Base-by-base conservation (phyloP, 2,113 vertebrate genomes). In the Lophotis ruficrista region DNA sequence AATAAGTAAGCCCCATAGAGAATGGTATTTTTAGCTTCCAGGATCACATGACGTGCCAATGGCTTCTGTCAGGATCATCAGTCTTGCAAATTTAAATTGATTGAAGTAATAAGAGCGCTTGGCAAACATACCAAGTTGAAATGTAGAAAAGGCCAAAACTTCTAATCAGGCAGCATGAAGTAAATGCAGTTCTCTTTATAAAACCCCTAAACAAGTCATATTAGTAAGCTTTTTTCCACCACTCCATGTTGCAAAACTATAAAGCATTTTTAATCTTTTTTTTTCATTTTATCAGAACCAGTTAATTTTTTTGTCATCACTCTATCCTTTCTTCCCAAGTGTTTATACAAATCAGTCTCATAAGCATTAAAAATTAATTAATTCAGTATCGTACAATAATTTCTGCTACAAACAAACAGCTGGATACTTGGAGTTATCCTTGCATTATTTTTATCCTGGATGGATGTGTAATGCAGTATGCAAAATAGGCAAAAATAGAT, bases 51-150 rank as follows among this genome's bases (percentile, higher is more conserved):
- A 92, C 75, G 79, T 97, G 92, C 81, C 73, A 91, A 83, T 93
- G 83, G 89, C 48, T 97, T 97, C 96, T 94, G 72, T 93, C 83
- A 88, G 65, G 86, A 93, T 97, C 81, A 83, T 95, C 96, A 90
- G 92, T 94, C 92, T 97, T 95, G 87, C 90, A 98, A 97, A 98
- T 97, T 94, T 97, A 96, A 97, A 94, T 92, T 96, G 96, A 97
- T 75, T 94, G 91, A 97, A 97, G 83, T 87, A 96, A 92, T 95
- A 93, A 96, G 76, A 96, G 85, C 20, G 51, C 87, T 94, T 96
- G 93, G 93, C 93, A 96, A 97, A 93, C 65, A 93, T 28, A 58
- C 27, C 83, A 78, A 83, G 87, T 56, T 86, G 68, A 91, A 96
- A 94, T 4, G 10, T 37, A 88, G 43, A 79, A 93, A 94, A 79